phyloP scores from a whole-genome alignment of 2,113 vertebrate genomes.

The Chunga burmeisteri region DNA sequence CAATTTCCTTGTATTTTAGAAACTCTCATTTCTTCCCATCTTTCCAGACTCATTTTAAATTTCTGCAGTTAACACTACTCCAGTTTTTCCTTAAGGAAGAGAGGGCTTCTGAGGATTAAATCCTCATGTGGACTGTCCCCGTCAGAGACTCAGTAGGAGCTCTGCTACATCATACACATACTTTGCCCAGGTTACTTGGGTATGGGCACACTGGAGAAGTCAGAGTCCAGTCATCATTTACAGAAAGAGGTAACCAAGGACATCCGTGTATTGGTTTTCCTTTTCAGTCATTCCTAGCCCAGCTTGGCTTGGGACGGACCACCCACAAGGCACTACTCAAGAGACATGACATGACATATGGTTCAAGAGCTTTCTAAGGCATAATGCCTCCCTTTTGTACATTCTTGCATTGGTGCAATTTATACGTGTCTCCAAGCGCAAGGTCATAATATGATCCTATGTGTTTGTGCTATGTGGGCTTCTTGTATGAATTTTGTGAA shows the following conservation, averaged over 20 bases:
- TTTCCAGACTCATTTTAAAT: not conserved
- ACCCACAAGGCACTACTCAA: not conserved
- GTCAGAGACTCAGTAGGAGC: not conserved
- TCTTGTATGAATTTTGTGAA: not conserved
- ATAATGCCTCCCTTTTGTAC: not conserved
- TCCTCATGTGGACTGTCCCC: too few species aligned
- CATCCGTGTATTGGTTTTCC: not conserved
- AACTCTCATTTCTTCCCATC: not conserved
- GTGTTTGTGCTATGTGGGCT: not conserved
- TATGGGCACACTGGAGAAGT: not conserved
- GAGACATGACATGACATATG: not conserved
- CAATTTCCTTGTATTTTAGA: not conserved
- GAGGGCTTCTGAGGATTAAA: not conserved
- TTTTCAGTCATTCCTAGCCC: not conserved
- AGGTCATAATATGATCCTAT: not conserved
- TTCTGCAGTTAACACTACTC: not conserved
- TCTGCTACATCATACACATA: not conserved
- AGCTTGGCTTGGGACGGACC: not conserved
- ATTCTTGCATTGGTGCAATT: not conserved
- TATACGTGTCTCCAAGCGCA: not conserved
- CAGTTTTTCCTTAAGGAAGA: not conserved
- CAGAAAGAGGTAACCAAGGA: not conserved
- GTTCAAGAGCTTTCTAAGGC: not conserved
- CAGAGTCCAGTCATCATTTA: not conserved
- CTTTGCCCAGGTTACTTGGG: not conserved